These are phyloP conservation scores for Catharus ustulatus DNA, from an alignment of 2,797 vertebrate species.

Conservation along the genomic window DNA sequence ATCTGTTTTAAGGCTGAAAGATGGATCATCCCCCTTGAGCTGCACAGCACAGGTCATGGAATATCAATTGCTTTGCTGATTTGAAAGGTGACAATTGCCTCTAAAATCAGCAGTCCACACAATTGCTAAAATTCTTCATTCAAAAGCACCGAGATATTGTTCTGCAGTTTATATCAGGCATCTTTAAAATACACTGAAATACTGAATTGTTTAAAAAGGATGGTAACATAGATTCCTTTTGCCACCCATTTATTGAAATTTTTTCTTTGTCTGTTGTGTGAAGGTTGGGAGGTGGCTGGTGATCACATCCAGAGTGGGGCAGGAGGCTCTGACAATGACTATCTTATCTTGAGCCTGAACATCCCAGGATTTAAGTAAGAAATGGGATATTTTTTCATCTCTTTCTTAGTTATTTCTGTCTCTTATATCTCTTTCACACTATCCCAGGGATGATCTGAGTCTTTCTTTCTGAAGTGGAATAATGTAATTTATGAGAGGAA, in stretches of 20 bases:
- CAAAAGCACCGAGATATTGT: neutral
- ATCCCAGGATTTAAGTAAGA: constrained; percentile 95
- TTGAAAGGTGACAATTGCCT: neutral
- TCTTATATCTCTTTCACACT: neutral
- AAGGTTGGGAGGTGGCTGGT: constrained; percentile 96
- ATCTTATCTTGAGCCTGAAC: constrained; percentile 93
- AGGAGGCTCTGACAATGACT: constrained; percentile 95
- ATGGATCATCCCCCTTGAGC: neutral
- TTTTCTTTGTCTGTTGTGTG: neutral
- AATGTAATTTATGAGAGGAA: neutral
- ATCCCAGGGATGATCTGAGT: neutral
- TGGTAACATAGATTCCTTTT: neutral
- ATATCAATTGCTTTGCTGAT: constrained; percentile 22
- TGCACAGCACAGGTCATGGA: neutral
- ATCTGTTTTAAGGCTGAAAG: constrained; percentile 28
- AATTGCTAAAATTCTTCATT: neutral
- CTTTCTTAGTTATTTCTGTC: neutral
- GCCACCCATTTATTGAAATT: neutral
- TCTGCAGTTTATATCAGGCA: neutral
- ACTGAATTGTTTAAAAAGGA: neutral
- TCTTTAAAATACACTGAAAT: neutral
- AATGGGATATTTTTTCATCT: neutral
- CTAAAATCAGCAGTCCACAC: neutral
- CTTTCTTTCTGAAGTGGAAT: neutral
- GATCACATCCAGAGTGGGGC: constrained; percentile 91